These are phyloP conservation scores for Caenorhabditis sinica DNA, from an alignment of 2,888 invertebrate species.

Conservation along the genomic window DNA sequence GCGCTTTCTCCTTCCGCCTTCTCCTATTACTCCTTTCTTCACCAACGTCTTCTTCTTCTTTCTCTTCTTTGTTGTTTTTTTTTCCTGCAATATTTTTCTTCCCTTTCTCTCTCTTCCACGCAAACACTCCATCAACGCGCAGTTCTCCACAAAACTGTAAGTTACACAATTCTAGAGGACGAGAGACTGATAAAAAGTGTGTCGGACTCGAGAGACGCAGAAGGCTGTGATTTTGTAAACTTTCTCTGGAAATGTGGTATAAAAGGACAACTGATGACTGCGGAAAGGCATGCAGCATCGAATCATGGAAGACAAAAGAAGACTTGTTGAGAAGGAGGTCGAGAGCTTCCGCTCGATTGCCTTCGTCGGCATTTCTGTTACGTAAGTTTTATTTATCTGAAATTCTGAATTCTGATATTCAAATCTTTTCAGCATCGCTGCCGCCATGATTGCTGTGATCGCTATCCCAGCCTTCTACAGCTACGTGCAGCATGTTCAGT, in stretches of 20 bases:
- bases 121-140: slow-evolving; percentile 53
- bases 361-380: slow-evolving; percentile 66
- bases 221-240: slow-evolving; percentile 48
- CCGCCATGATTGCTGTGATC: slow-evolving; percentile 58
- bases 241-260: slow-evolving; percentile 61
- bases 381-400: slow-evolving; percentile 45
- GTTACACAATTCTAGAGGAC: slow-evolving; percentile 42
- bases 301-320: slow-evolving; percentile 65
- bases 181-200: slow-evolving; percentile 48
- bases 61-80: slow-evolving; percentile 53
- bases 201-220: slow-evolving; percentile 31
- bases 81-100: slow-evolving; percentile 54
- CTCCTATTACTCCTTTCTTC: too few species aligned
- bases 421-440: slow-evolving; percentile 52
- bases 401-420: neutral
- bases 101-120: slow-evolving; percentile 8
- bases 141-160: slow-evolving; percentile 56
- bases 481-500: slow-evolving; percentile 67
- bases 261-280: slow-evolving; percentile 34
- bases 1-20: slow-evolving; percentile 46
- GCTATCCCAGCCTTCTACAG: slow-evolving; percentile 65
- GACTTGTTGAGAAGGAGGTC: slow-evolving; percentile 61
- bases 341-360: slow-evolving; percentile 63
- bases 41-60: slow-evolving; percentile 3
- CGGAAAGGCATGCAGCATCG: slow-evolving; percentile 45